These are phyloP conservation scores for Ibycter americanus DNA, from an alignment of 2,797 vertebrate genomes.

Conservation along the genomic window DNA sequence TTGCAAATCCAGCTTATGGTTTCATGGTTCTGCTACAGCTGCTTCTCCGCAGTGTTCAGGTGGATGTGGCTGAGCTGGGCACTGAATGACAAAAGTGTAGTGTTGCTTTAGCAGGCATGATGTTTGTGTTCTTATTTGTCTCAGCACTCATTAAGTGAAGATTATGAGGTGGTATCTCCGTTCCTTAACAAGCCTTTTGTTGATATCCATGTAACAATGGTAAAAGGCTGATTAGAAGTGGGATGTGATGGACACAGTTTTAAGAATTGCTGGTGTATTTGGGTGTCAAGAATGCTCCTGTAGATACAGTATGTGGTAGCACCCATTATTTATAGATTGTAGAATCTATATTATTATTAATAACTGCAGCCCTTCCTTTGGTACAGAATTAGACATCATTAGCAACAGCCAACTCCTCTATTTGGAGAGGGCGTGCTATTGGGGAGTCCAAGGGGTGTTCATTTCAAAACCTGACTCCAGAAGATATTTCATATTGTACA, in stretches of 20 bases:
- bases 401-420: neutral
- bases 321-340: neutral
- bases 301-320: neutral
- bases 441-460: neutral
- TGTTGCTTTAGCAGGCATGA: constrained; percentile 28
- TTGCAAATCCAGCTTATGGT: constrained; percentile 30
- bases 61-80: constrained; percentile 9
- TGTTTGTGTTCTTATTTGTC: neutral
- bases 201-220: neutral
- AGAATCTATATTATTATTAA: neutral
- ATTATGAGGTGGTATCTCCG: neutral
- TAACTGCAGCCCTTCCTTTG: neutral
- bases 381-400: neutral
- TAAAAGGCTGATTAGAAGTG: neutral
- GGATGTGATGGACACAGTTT: neutral
- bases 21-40: constrained; percentile 39
- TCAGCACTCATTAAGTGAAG: constrained; percentile 3
- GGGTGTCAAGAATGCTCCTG: neutral
- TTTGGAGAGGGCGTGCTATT: neutral
- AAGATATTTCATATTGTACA: neutral
- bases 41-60: constrained; percentile 9
- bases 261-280: neutral
- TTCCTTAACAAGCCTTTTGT: neutral
- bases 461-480: neutral
- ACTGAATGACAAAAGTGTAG: neutral